Percentiles rank a stretch among this genome's conserved stretches.
phyloP scores from a whole-genome alignment of 2,888 invertebrate species.

The Clanis bilineata region DNA sequence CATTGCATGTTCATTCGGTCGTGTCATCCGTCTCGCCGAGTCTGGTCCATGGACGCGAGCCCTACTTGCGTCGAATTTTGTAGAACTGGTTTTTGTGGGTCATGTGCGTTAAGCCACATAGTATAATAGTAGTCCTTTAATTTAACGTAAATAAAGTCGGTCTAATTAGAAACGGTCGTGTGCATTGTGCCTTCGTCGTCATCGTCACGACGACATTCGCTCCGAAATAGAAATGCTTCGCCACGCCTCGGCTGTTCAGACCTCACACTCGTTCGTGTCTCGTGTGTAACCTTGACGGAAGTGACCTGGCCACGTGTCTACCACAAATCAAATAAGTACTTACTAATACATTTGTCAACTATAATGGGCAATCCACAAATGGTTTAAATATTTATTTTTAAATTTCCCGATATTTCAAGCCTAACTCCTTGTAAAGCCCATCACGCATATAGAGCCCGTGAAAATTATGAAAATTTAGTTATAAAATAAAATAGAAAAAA shows the following conservation, averaged over 20 bases:
- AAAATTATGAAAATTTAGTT: too few relatives aligned
- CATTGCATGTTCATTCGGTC: conserved; percentile 18
- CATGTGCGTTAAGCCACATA: conserved; percentile 26
- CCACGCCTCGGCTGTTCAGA: conserved; percentile 42
- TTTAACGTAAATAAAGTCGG: background rate
- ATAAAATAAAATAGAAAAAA: too few relatives aligned
- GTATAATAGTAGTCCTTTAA: background rate
- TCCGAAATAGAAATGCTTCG: conserved; percentile 73
- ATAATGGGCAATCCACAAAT: background rate
- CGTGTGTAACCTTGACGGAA: conserved; percentile 36
- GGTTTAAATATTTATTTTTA: background rate
- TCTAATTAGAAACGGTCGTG: background rate
- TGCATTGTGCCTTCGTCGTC: conserved; percentile 23
- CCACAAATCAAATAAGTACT: conserved; percentile 19
- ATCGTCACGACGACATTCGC: conserved; percentile 51
- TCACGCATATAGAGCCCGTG: too few relatives aligned
- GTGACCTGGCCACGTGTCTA: conserved; percentile 24
- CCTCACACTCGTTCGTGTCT: conserved; percentile 30
- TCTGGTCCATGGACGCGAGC: background rate
- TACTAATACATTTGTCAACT: too few relatives aligned
- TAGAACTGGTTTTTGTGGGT: conserved; percentile 15
- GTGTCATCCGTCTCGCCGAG: background rate
- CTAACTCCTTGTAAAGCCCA: too few relatives aligned
- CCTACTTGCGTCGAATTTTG: background rate
- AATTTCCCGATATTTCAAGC: too few relatives aligned